A percentile compares a stretch with the other conserved stretches of the same genome.
Conservation (phyloP, 2,113 vertebrate species). For the Cochlearius cochlearius region DNA sequence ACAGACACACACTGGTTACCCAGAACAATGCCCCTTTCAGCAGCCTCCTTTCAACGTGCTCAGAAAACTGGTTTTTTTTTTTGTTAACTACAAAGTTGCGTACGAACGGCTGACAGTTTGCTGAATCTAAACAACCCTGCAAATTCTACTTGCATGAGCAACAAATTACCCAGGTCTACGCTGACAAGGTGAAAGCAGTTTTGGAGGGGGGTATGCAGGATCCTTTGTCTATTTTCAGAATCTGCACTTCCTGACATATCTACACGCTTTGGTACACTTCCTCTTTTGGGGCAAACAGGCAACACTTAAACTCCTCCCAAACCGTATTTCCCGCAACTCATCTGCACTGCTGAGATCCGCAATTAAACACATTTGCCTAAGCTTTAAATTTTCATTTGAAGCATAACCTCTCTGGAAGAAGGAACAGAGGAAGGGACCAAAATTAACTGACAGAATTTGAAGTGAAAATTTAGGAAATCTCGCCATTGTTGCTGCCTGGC, state of each 20-base stretch:
- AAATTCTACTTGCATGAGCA: background rate
- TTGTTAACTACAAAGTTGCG: background rate
- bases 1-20: background rate
- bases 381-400: background rate
- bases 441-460: background rate
- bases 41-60: rapidly evolving
- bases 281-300: constrained; percentile 4
- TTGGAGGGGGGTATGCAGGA: background rate
- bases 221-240: constrained; percentile 35
- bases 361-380: background rate
- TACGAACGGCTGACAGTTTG: background rate
- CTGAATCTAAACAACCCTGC: background rate
- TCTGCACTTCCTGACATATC: constrained; percentile 18
- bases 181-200: background rate
- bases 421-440: background rate
- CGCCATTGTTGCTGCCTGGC: rapidly evolving
- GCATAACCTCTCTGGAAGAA: background rate
- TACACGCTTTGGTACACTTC: constrained; percentile 17
- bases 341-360: background rate
- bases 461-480: background rate
- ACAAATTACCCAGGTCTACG: background rate
- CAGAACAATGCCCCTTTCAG: background rate
- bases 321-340: background rate
- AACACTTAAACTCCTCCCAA: background rate
- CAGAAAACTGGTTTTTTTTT: background rate